Percentiles rank a stretch among this genome's conserved stretches.
phyloP scores from a whole-genome alignment of 1,140 invertebrate species.

The Ladona fulva region DNA sequence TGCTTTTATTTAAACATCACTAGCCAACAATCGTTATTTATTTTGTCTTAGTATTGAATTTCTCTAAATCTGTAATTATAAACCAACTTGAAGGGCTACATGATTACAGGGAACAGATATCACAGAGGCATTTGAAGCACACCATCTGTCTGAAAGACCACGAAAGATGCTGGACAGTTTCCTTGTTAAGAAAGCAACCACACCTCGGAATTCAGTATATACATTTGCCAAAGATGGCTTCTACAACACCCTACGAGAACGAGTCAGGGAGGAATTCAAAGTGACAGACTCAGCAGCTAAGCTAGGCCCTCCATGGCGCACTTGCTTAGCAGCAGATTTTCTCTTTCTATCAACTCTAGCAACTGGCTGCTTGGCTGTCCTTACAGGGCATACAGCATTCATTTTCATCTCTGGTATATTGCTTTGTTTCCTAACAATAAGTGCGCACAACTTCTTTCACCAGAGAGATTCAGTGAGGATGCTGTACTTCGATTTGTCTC shows the following conservation, averaged over 20 bases:
- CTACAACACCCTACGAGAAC: slow-evolving; percentile 50
- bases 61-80: no score
- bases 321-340: slow-evolving; percentile 39
- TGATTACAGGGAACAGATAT: slow-evolving; percentile 53
- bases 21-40: no score
- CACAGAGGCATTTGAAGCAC: slow-evolving; percentile 61
- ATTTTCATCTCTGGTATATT: slow-evolving; percentile 43
- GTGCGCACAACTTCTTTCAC: slow-evolving; percentile 76
- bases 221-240: slow-evolving; percentile 62
- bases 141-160: slow-evolving; percentile 43
- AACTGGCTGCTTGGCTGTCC: slow-evolving; percentile 42
- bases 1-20: no score
- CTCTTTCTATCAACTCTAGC: slow-evolving; percentile 41
- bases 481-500: slow-evolving; percentile 64
- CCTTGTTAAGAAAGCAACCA: slow-evolving; percentile 44
- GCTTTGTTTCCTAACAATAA: slow-evolving; percentile 46
- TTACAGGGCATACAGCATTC: slow-evolving; percentile 34
- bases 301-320: slow-evolving; percentile 20
- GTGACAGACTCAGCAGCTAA: slow-evolving; percentile 14
- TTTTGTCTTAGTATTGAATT: no score
- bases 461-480: slow-evolving; percentile 69
- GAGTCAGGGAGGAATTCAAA: slow-evolving; percentile 43
- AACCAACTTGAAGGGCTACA: no score
- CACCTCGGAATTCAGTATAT: slow-evolving; percentile 43
- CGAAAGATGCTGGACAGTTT: slow-evolving; percentile 47